A percentile compares a stretch with the other conserved stretches of the same genome.
phyloP scores from a whole-genome alignment of 2,113 vertebrate species.

The Chascanopsetta lugubris region DNA sequence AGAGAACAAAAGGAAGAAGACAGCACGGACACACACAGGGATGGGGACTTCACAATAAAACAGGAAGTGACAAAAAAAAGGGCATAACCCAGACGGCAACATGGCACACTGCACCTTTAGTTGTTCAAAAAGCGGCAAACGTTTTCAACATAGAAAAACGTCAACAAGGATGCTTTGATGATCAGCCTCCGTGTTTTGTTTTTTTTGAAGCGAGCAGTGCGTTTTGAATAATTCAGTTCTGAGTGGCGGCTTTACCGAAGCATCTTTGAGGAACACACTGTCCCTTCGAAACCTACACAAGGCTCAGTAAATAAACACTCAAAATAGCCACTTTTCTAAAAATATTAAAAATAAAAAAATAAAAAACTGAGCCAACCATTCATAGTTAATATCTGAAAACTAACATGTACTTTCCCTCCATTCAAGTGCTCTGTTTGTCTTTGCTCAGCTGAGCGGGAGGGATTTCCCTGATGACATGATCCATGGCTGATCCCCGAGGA shows the following conservation, averaged over 20 bases:
- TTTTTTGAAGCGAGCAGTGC: neutral
- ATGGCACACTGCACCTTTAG: no score
- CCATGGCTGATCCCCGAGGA: constrained; percentile 20
- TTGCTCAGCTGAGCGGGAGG: constrained; percentile 28
- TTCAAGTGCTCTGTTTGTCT: constrained; percentile 7
- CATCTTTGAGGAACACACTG: neutral
- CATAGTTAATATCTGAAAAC: neutral
- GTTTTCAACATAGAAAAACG: neutral
- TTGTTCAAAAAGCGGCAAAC: neutral
- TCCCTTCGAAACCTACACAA: neutral
- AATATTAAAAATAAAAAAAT: neutral
- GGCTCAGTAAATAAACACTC: neutral
- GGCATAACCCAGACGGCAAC: no score
- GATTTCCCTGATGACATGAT: constrained; percentile 12
- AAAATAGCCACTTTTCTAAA: constrained; percentile 1
- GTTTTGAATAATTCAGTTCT: neutral
- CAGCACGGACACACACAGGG: no score
- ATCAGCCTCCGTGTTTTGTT: neutral
- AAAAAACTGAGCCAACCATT: neutral
- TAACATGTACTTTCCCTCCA: neutral
- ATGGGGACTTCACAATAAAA: no score
- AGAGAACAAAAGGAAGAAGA: no score
- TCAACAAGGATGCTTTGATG: neutral
- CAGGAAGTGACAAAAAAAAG: no score
- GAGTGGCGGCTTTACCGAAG: neutral